phyloP scores from a whole-genome alignment of 2,797 vertebrate species.

The Myioborus miniatus region DNA sequence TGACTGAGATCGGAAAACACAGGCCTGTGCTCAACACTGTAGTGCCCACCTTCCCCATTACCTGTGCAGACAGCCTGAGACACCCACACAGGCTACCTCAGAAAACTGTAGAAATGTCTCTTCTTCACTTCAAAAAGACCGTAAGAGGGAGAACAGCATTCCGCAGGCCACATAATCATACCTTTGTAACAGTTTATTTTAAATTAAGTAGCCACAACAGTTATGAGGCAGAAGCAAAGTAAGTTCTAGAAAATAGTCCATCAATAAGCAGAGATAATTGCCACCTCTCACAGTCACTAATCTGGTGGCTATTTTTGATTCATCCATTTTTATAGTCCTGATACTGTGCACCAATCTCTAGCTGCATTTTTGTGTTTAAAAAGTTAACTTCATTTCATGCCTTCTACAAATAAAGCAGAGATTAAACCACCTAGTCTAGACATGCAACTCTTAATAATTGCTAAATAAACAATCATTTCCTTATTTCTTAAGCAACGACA shows the following conservation, averaged over 20 bases:
- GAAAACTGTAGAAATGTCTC: rapidly evolving
- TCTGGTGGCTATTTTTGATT: neutral
- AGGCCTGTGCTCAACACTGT: neutral
- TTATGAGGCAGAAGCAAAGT: neutral
- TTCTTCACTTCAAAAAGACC: neutral
- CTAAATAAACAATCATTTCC: conserved; percentile 63
- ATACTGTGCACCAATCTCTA: neutral
- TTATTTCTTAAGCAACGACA: conserved; percentile 60
- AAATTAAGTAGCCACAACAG: neutral
- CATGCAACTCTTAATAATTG: conserved; percentile 49
- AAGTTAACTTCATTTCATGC: neutral
- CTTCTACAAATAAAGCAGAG: conserved; percentile 43
- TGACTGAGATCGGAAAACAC: neutral
- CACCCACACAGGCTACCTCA: neutral
- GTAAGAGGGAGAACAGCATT: neutral
- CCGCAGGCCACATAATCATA: neutral
- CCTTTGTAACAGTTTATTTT: neutral
- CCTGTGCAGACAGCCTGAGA: neutral
- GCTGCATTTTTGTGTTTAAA: neutral
- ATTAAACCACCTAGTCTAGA: conserved; percentile 48
- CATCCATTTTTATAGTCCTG: neutral
- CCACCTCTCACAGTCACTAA: neutral
- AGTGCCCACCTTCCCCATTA: neutral
- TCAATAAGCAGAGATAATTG: neutral
- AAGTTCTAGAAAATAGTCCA: neutral